Evolutionary conservation across 2,888 invertebrate genomes (phyloP).

Genomic region (Plusia festucae): DNA sequence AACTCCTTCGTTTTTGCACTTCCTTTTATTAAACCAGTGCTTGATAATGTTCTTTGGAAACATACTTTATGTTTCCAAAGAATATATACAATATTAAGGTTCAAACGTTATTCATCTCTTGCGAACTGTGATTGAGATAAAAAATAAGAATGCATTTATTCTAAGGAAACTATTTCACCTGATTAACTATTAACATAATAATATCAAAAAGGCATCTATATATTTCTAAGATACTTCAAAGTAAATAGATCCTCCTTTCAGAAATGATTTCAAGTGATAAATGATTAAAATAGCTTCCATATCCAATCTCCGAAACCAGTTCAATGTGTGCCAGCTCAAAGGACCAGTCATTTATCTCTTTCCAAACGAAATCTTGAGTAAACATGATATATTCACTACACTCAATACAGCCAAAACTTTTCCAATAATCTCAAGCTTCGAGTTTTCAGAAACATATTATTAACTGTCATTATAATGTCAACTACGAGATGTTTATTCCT

Average conservation of each 20-base stretch:
- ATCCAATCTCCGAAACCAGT: background rate
- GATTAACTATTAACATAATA: too few relatives aligned
- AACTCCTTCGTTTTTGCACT: too few relatives aligned
- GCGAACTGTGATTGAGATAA: too few relatives aligned
- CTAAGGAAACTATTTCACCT: too few relatives aligned
- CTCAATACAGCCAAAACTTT: conserved; percentile 7
- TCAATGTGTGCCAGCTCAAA: conserved; percentile 2
- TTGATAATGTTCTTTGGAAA: too few relatives aligned
- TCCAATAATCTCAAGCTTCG: background rate
- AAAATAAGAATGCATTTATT: too few relatives aligned
- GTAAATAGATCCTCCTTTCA: background rate
- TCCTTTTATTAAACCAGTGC: too few relatives aligned
- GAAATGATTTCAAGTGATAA: background rate
- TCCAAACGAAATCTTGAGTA: background rate
- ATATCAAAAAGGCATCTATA: background rate
- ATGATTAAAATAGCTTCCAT: conserved; percentile 5
- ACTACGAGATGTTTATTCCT: background rate
- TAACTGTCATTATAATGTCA: conserved; percentile 5
- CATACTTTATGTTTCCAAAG: too few relatives aligned
- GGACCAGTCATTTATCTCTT: conserved; percentile 5
- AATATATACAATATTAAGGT: too few relatives aligned
- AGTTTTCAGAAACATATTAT: background rate
- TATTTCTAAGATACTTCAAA: background rate
- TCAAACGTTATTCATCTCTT: too few relatives aligned
- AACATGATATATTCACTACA: conserved; percentile 8